Base-by-base conservation (phyloP, 2,113 vertebrate species). In the Pachypanchax playfairii region DNA sequence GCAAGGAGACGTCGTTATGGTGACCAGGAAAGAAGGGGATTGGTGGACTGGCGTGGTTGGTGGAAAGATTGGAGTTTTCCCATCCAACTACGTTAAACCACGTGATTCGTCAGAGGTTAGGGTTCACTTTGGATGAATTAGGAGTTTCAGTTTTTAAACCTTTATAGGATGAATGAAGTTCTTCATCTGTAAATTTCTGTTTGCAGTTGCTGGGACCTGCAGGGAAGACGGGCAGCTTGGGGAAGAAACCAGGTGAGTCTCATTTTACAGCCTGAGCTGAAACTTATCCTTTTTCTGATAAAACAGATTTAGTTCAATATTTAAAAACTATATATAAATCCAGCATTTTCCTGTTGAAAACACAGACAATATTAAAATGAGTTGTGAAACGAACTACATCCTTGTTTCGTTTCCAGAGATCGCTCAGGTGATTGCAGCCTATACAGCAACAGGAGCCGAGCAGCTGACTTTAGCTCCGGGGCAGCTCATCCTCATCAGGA, bases 31-130 rank as follows among this genome's bases (percentile, higher is more conserved):
- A 87, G 97, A 99, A 85, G 97, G 97, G 1, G 97, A 99, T 79
- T 99, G 97, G 97, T 99, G 97, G 97, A 98, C 97, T 0, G 97
- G 97, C 29, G 92, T 92, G 14, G 92, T 95, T 56, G 93, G 91
- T 33, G 96, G 95, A 58, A 97, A 95, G 88, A 93, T 93, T 0
- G 97, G 97, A 63, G 97, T 99, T 80, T 99, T 99, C 83, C 97
- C 97, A 12, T 99, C 97, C 73, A 99, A 99, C 90, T 99, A 99
- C 63, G 97, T 99, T 84, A 96, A 95, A 85, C 96, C 95, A 58
- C 95, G 96, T 73, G 97, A 99, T 73, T 93, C 94, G 0, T 93
- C 95, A 12, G 97, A 99, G 92, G 97, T 98, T 53, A 80, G 63
- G 14, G 31, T 3, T 61, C 10, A 20, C 58, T 52, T 25, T 4